Conservation (phyloP, 2,797 vertebrate species). For the Arnoldichthys spilopterus region DNA sequence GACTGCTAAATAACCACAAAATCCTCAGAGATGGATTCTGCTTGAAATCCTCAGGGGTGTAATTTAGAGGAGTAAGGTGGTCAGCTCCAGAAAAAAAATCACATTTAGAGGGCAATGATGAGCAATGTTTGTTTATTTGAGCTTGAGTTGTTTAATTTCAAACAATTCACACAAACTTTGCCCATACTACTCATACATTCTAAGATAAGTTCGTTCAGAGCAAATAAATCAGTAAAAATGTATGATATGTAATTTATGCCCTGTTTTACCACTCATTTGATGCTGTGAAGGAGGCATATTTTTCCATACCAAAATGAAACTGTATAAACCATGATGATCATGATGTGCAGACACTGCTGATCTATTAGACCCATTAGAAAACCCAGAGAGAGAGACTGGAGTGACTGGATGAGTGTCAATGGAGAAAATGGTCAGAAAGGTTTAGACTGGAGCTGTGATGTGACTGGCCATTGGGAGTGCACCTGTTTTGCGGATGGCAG, state of each 20-base stretch:
- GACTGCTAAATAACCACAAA: not conserved
- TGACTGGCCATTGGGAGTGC: conserved; percentile 66
- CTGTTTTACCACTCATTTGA: not conserved
- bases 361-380: not conserved
- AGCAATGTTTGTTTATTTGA: not conserved
- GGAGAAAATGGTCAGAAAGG: not conserved
- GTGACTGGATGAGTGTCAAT: not conserved
- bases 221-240: no score
- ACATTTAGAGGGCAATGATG: not conserved
- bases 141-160: no score
- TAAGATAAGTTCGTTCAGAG: no score
- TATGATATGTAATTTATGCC: not conserved
- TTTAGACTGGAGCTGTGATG: conserved; percentile 13
- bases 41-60: no score
- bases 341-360: conserved; percentile 24
- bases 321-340: not conserved
- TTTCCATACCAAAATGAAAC: not conserved
- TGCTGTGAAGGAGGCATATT: not conserved
- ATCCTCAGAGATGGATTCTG: not conserved
- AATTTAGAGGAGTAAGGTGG: no score
- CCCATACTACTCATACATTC: not conserved
- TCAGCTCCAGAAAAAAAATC: not conserved
- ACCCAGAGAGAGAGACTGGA: not conserved
- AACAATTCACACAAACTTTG: no score
- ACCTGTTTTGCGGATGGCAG: conserved; percentile 92